These are phyloP conservation scores for Microcaecilia unicolor DNA, from an alignment of 2,797 vertebrate species.

Conservation along the genomic window DNA sequence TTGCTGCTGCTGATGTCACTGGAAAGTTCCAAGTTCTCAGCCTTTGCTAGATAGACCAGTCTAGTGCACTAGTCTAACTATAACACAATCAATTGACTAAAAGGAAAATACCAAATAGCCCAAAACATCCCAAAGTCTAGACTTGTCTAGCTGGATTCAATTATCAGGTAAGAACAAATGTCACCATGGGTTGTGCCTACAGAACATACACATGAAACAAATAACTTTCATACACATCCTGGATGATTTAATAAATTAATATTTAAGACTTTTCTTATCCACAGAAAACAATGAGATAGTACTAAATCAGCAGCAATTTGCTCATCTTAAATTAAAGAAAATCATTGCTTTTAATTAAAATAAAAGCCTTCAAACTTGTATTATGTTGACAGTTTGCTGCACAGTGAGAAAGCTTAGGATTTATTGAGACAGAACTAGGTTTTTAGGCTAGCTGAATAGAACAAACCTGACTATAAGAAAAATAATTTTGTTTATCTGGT, in stretches of 20 bases:
- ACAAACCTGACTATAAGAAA: slow-evolving; percentile 3
- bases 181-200: no score
- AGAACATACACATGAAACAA: no score
- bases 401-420: slow-evolving; percentile 30
- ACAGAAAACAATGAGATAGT: slow-evolving; percentile 43
- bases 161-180: no score
- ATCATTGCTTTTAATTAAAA: slow-evolving; percentile 84
- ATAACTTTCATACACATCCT: not conserved
- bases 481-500: slow-evolving; percentile 5
- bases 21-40: no score
- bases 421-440: slow-evolving; percentile 38
- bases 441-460: slow-evolving; percentile 8
- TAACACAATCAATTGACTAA: no score
- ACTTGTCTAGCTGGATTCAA: no score
- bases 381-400: slow-evolving; percentile 27
- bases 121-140: no score
- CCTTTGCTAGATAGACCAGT: no score
- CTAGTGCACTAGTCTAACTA: no score
- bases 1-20: no score
- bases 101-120: no score
- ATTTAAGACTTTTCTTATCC: slow-evolving; percentile 30
- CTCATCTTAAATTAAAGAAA: slow-evolving; percentile 59
- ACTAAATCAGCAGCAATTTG: slow-evolving; percentile 57
- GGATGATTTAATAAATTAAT: slow-evolving; percentile 16
- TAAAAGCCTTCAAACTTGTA: slow-evolving; percentile 64